Evolutionary conservation across 2,888 invertebrate species (phyloP).

Genomic region (Monopis laevigella): DNA sequence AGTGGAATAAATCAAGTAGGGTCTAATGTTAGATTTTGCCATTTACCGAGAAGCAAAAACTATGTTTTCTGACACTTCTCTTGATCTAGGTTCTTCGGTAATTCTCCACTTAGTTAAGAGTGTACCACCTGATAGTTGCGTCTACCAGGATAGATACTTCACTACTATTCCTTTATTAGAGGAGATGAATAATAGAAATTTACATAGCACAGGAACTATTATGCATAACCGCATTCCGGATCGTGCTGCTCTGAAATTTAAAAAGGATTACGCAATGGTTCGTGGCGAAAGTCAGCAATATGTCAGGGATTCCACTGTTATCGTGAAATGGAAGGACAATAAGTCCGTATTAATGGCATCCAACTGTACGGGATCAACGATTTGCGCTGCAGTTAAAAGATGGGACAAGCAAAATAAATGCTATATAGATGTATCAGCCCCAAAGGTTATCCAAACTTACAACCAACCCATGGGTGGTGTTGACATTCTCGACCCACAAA

Average conservation of each 20-base stretch:
- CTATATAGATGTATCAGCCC: constrained; percentile 19
- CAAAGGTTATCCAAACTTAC: constrained; percentile 20
- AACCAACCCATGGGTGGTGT: constrained; percentile 20
- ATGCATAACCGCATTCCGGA: constrained; percentile 14
- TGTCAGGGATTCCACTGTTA: constrained; percentile 12
- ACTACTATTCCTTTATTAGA: constrained; percentile 14
- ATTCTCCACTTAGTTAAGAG: constrained; percentile 17
- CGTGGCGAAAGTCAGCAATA: constrained; percentile 13
- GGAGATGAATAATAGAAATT: too few species aligned
- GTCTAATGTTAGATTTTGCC: background rate
- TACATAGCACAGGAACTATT: constrained; percentile 14
- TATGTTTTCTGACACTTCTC: background rate
- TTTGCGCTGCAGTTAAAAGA: constrained; percentile 15
- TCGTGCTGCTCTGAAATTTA: constrained; percentile 5
- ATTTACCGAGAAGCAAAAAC: background rate
- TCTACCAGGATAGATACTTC: constrained; percentile 15
- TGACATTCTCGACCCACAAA: constrained; percentile 21
- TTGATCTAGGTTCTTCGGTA: constrained; percentile 13
- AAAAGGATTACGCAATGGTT: constrained; percentile 10
- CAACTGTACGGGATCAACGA: constrained; percentile 17
- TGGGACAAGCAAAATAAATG: constrained; percentile 19
- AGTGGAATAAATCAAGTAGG: background rate
- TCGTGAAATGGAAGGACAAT: constrained; percentile 21
- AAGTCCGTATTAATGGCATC: constrained; percentile 20
- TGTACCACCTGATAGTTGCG: constrained; percentile 15